Evolutionary conservation across 2,113 vertebrate species (phyloP).

Genomic region (Camelus bactrianus): DNA sequence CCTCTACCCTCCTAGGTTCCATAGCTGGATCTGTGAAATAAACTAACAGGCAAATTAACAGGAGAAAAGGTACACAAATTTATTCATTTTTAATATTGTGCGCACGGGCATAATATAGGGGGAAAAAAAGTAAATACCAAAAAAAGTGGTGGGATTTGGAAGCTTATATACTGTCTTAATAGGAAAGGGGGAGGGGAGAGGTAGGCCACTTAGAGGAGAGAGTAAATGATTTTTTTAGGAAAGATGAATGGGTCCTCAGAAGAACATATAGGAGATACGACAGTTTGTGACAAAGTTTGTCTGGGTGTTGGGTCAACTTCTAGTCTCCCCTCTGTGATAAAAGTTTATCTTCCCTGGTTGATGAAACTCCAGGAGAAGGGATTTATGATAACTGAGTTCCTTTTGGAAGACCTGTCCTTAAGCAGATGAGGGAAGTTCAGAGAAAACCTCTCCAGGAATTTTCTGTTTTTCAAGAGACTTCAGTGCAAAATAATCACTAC

Average conservation of each 20-base stretch:
- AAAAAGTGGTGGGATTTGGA: not conserved
- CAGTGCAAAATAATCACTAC: slow-evolving; percentile 5
- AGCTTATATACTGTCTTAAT: not conserved
- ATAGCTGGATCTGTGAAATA: not conserved
- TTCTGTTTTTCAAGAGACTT: not conserved
- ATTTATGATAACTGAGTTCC: not conserved
- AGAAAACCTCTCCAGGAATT: not conserved
- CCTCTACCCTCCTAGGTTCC: not conserved
- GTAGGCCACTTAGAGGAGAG: not conserved
- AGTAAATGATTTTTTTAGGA: not conserved
- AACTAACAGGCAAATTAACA: not conserved
- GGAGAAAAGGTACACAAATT: not conserved
- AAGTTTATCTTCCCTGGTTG: not conserved
- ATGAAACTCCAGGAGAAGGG: not conserved
- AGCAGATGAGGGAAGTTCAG: not conserved
- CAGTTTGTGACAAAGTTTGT: not conserved
- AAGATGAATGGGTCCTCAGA: not conserved
- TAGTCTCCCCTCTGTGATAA: not conserved
- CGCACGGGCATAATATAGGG: no score
- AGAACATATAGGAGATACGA: not conserved
- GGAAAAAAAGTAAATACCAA: not conserved
- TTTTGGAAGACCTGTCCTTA: not conserved
- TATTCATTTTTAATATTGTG: not conserved
- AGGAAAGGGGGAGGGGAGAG: not conserved
- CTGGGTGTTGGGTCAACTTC: not conserved